Base-by-base conservation (phyloP, 2,797 vertebrate genomes). In the Garrulus glandarius region DNA sequence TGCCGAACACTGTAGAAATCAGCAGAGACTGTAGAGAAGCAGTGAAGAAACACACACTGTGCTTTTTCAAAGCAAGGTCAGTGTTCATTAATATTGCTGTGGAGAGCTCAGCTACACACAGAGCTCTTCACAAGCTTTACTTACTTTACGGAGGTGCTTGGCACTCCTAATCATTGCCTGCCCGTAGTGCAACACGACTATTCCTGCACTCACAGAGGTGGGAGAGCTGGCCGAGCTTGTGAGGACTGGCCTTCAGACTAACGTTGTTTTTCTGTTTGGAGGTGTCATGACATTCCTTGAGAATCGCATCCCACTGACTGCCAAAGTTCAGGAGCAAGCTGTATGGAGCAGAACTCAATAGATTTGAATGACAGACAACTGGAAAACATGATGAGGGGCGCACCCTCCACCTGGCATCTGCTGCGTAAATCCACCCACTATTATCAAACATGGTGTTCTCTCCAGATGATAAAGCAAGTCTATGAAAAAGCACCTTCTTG, bases 11-110 rank as follows among this genome's bases (percentile, higher is more conserved):
- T 47, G 34, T 36, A 84, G 46, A 74, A 93, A 91, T 46, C 74
- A 39, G 9, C 68, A 82, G 37, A 80, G 75, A 81, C 75, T 30
- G 49, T 41, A 78, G 85, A 95, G 90, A 91, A 92, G 65, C 69
- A 87, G 68, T 79, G 91, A 96, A 90, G 87, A 97, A 96, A 88
- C 29, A 56, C 60, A 93, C 16, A 52, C n/a, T 72, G 34, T 68
- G 5, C 93, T 77, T 93, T 95, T 97, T 96, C 92, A 92, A 83
- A 93, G 82, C 84, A 95, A 97, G 96, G 92, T 95, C 95, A 95
- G 77, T 96, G 75, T 84, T 97, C 90, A 94, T 96, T 97, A 97
- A 84, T 94, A 92, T 94, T 86, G 41, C 10, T 93, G 27, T 6
- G 29, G 89, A 96, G 85, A 96, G 65, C 93, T 97, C 92, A 96